phyloP scores from a whole-genome alignment of 1,140 invertebrate genomes.

The Eulimnadia texana region DNA sequence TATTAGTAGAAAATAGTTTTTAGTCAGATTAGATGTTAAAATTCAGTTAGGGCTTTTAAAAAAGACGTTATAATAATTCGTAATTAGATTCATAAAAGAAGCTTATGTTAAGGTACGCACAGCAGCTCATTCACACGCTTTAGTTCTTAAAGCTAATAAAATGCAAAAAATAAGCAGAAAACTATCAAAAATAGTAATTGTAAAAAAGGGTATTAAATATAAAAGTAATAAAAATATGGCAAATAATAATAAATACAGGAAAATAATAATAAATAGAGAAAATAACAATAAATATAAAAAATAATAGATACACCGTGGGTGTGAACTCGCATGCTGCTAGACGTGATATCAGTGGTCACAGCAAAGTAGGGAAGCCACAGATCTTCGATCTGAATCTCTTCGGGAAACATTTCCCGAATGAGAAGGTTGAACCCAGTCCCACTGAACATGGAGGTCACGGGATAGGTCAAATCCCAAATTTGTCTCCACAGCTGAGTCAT shows the following conservation, averaged over 20 bases:
- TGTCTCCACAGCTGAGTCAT: constrained; percentile 95
- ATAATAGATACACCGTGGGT: constrained; percentile 90
- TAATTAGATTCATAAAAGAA: not conserved
- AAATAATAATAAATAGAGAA: too few species aligned
- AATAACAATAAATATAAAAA: too few species aligned
- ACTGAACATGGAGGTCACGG: constrained; percentile 92
- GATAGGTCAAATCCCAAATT: constrained; percentile 86
- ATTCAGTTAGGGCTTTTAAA: not conserved
- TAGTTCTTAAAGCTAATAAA: too few species aligned
- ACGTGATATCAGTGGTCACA: constrained; percentile 94
- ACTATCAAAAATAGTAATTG: too few species aligned
- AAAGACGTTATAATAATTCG: not conserved
- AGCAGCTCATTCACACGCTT: not conserved
- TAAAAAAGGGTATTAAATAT: too few species aligned
- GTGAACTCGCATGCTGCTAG: constrained; percentile 86
- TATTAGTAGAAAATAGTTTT: too few species aligned
- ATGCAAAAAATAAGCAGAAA: too few species aligned
- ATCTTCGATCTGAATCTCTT: constrained; percentile 86
- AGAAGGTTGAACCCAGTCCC: constrained; percentile 82
- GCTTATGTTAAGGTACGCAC: not conserved
- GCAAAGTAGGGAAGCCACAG: constrained; percentile 98
- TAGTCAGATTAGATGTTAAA: too few species aligned
- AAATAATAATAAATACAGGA: too few species aligned
- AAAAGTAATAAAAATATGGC: too few species aligned
- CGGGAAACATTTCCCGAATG: constrained; percentile 71